Conservation (phyloP, 2,113 vertebrate species). For the rabbit (Oryctolagus cuniculus) region DNA sequence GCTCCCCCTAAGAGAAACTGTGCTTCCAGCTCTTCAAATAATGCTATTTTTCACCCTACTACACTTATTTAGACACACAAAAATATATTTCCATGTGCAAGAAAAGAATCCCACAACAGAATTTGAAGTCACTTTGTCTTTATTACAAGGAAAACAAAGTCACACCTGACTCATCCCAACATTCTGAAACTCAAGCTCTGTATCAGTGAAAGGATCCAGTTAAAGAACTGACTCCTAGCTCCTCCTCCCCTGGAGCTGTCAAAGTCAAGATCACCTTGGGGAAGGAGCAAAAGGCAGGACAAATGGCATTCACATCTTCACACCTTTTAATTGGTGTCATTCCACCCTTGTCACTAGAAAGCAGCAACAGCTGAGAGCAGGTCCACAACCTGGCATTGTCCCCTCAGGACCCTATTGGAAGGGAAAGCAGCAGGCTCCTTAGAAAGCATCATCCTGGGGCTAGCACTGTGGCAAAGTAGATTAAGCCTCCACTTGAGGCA, state of each 20-base stretch:
- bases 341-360: not conserved
- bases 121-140: not conserved
- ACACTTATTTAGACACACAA: not conserved
- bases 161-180: not conserved
- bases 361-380: not conserved
- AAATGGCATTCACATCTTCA: not conserved
- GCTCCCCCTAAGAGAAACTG: slow-evolving; percentile 31
- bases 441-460: not conserved
- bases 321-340: slow-evolving; percentile 38
- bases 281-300: not conserved
- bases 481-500: no score
- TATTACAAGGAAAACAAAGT: slow-evolving; percentile 10
- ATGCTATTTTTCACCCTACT: slow-evolving; percentile 11
- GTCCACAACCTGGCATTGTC: no score
- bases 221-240: not conserved
- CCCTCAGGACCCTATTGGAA: not conserved
- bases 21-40: not conserved
- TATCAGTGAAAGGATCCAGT: not conserved
- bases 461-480: no score
- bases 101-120: not conserved
- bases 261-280: not conserved
- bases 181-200: not conserved
- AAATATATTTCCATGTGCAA: not conserved
- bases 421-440: not conserved
- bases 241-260: not conserved